A percentile compares a stretch with the other conserved stretches of the same genome.
These are phyloP conservation scores for Brachionichthys hirsutus DNA, from an alignment of 2,113 vertebrate species.

Conservation along the genomic window DNA sequence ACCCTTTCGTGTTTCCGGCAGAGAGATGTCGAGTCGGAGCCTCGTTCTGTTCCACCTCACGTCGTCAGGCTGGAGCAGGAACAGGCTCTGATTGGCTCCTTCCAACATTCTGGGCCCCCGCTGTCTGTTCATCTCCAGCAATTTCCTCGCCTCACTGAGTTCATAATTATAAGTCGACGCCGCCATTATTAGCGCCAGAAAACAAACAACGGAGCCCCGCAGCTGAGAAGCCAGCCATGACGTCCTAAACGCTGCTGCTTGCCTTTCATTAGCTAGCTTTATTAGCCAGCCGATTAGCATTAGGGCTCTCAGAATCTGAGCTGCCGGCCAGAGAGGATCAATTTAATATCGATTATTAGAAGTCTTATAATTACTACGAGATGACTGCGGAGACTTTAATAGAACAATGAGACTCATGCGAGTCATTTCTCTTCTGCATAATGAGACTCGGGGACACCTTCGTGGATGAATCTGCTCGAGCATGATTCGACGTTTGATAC, in stretches of 20 bases:
- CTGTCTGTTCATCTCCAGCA: conserved; percentile 67
- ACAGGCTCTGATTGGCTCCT: conserved; percentile 53
- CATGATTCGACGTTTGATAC: too few species aligned
- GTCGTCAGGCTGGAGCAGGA: conserved; percentile 41
- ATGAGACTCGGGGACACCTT: not conserved
- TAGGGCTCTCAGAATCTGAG: conserved; percentile 53
- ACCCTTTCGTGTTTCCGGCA: too few species aligned
- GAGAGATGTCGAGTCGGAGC: too few species aligned
- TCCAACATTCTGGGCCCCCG: conserved; percentile 61
- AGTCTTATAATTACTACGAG: conserved; percentile 48
- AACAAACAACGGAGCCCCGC: conserved; percentile 72
- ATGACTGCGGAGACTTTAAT: conserved; percentile 20
- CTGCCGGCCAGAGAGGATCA: conserved; percentile 45
- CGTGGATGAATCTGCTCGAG: not conserved
- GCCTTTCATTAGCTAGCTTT: conserved; percentile 70
- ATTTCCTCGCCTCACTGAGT: conserved; percentile 77
- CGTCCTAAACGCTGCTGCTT: conserved; percentile 61
- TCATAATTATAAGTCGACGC: conserved; percentile 74
- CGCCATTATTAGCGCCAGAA: conserved; percentile 70
- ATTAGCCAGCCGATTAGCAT: too few species aligned
- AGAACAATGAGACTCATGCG: conserved; percentile 30
- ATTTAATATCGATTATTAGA: conserved; percentile 65
- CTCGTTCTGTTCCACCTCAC: conserved; percentile 52
- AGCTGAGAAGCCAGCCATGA: conserved; percentile 70
- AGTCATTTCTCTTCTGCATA: conserved; percentile 7